Evolutionary conservation across 2,113 vertebrate genomes (phyloP).

Genomic region (Hippocampus abdominalis): DNA sequence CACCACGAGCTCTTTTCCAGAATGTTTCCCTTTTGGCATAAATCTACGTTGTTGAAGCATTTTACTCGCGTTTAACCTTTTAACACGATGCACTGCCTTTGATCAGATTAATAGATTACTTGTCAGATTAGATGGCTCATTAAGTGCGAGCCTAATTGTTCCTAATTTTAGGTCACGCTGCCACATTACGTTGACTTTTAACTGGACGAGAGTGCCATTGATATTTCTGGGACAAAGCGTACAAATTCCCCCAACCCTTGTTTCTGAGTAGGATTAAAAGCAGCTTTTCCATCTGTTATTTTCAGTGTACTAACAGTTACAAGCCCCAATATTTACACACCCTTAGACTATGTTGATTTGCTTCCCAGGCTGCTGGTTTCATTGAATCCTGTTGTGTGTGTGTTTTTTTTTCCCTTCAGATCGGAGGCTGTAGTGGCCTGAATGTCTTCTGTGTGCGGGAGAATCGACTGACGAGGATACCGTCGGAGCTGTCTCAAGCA

Average conservation of each 20-base stretch:
- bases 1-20: not conserved
- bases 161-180: slow-evolving; percentile 54
- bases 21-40: not conserved
- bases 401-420: slow-evolving; percentile 61
- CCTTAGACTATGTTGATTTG: not conserved
- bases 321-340: not conserved
- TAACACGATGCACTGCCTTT: slow-evolving; percentile 21
- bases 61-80: slow-evolving; percentile 18
- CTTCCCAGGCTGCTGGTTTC: not conserved
- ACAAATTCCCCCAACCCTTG: slow-evolving; percentile 6
- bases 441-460: slow-evolving; percentile 93
- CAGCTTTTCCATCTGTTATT: not conserved
- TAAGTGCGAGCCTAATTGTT: slow-evolving; percentile 44
- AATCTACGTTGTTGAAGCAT: not conserved
- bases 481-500: slow-evolving; percentile 89
- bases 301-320: not conserved
- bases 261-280: not conserved
- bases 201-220: slow-evolving; percentile 28
- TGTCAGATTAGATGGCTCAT: slow-evolving; percentile 26
- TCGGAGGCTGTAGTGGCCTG: slow-evolving; percentile 90
- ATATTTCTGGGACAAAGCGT: slow-evolving; percentile 27
- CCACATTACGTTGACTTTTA: slow-evolving; percentile 34
- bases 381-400: not conserved
- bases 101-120: slow-evolving; percentile 45
- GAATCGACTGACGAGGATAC: slow-evolving; percentile 86